Conservation (phyloP, 2,888 invertebrate species). For the Julus scandinavius region DNA sequence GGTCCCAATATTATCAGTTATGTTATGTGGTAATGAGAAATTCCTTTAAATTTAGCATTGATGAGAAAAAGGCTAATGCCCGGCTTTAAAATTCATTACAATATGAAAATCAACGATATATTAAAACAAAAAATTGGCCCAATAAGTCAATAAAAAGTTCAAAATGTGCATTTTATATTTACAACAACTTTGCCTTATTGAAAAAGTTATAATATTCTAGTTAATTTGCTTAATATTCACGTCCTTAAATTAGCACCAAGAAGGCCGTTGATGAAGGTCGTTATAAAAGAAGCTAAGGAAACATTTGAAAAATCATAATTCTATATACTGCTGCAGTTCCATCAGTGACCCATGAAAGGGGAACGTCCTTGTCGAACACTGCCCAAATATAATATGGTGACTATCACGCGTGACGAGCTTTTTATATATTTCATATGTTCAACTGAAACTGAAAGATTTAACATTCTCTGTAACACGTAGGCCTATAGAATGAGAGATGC, state of each 20-base stretch:
- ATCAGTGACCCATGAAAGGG: conserved; percentile 17
- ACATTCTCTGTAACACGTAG: neutral
- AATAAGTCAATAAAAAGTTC: no score
- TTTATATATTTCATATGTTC: neutral
- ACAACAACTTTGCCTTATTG: no score
- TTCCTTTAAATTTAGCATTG: no score
- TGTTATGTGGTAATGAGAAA: no score
- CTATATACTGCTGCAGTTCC: neutral
- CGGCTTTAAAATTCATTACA: no score
- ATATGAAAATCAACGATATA: no score
- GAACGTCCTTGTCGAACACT: neutral
- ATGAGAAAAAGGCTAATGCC: no score
- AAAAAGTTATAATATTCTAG: no score
- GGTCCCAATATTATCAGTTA: no score
- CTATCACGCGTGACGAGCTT: conserved; percentile 1
- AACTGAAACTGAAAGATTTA: conserved; percentile 15
- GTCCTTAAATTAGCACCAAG: no score
- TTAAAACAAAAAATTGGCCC: no score
- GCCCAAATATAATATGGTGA: conserved; percentile 1
- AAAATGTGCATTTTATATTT: no score
- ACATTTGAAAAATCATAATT: conserved; percentile 5
- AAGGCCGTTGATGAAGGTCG: neutral
- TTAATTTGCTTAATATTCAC: neutral
- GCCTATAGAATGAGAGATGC: conserved; percentile 28
- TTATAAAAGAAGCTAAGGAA: neutral